Conservation (phyloP, 2,113 vertebrate genomes). For the Nerophis lumbriciformis region DNA sequence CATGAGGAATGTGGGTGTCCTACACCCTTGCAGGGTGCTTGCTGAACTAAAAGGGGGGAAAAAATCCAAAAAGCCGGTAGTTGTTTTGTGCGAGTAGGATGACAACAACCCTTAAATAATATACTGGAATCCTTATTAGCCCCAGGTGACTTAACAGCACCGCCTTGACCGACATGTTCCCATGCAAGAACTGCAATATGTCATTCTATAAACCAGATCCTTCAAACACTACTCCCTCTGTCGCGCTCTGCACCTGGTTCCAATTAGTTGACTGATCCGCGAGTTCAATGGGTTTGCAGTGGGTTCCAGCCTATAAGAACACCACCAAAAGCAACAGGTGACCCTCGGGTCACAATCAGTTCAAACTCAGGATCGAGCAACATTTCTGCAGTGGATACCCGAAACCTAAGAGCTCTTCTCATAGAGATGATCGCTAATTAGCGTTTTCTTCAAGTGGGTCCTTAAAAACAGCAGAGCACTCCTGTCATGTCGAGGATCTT, state of each 20-base stretch:
- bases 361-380: no score
- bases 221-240: neutral
- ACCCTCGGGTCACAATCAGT: no score
- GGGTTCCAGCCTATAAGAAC: neutral
- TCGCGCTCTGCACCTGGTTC: neutral
- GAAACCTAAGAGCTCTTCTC: no score
- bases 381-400: no score
- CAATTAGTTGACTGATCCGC: neutral
- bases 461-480: no score
- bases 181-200: neutral
- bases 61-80: no score
- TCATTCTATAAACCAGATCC: neutral
- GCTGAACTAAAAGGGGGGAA: neutral
- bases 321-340: neutral
- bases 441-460: no score
- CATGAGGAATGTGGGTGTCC: neutral
- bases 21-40: neutral
- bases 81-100: neutral
- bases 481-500: no score
- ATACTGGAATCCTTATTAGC: neutral
- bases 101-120: neutral
- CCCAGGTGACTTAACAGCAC: neutral
- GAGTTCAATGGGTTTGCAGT: neutral
- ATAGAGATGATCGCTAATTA: no score
- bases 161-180: neutral